Conservation (phyloP, 2,113 vertebrate species). For the Spea bombifrons region DNA sequence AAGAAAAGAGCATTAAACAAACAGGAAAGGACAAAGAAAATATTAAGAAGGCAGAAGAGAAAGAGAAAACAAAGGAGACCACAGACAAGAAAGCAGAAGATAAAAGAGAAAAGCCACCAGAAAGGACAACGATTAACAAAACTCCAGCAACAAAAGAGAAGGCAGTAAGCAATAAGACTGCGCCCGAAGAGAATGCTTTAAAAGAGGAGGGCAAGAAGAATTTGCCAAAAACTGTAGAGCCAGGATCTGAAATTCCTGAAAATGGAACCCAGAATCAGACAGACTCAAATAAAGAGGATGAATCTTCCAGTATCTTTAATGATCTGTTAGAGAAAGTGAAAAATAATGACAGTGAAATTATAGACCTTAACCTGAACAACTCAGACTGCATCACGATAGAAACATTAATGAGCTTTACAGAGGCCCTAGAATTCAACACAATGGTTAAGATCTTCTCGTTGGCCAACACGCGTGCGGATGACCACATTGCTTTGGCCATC, state of each 20-base stretch:
- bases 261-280: slow-evolving; percentile 52
- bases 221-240: background rate
- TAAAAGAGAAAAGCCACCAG: slow-evolving; percentile 40
- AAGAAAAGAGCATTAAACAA: slow-evolving; percentile 52
- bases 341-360: slow-evolving; percentile 75
- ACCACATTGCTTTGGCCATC: slow-evolving; percentile 91
- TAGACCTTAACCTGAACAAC: slow-evolving; percentile 93
- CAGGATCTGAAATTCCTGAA: slow-evolving; percentile 6
- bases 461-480: slow-evolving; percentile 90
- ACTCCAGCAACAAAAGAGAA: slow-evolving; percentile 31
- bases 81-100: background rate
- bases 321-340: slow-evolving; percentile 85
- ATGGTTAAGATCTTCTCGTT: slow-evolving; percentile 80
- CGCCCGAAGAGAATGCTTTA: slow-evolving; percentile 54
- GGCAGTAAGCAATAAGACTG: background rate
- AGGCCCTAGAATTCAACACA: slow-evolving; percentile 84
- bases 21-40: slow-evolving; percentile 54
- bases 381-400: slow-evolving; percentile 91
- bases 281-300: slow-evolving; percentile 63
- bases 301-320: slow-evolving; percentile 84
- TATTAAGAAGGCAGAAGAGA: slow-evolving; percentile 42
- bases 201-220: slow-evolving; percentile 46
- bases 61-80: slow-evolving; percentile 51
- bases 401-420: slow-evolving; percentile 87
- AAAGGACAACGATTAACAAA: slow-evolving; percentile 34